A percentile compares a stretch with the other conserved stretches of the same genome.
phyloP scores from a whole-genome alignment of 2,888 invertebrate genomes.

The Drosophila stalkeri region DNA sequence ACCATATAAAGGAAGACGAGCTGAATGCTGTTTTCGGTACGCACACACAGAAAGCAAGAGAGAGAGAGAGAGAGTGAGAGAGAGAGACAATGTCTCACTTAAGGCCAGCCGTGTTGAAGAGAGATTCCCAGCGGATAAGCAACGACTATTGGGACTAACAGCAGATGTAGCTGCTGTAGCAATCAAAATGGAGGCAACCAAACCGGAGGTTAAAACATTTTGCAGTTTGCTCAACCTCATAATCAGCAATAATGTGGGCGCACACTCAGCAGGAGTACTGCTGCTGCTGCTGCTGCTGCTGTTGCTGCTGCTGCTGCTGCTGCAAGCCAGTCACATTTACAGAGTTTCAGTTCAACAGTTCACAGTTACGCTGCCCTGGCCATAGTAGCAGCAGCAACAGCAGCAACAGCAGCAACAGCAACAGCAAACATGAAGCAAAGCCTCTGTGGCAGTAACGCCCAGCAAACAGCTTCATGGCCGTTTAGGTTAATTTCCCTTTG shows the following conservation, averaged over 20 bases:
- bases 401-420: conserved; percentile 33
- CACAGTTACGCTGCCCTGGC: conserved; percentile 30
- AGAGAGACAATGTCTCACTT: conserved; percentile 48
- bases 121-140: conserved; percentile 31
- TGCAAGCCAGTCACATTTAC: conserved; percentile 31
- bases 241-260: conserved; percentile 58
- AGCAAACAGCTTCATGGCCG: conserved; percentile 73
- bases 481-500: conserved; percentile 83
- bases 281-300: too few species aligned
- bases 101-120: conserved; percentile 4
- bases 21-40: conserved; percentile 15
- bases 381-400: conserved; percentile 43
- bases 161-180: conserved; percentile 8
- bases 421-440: conserved; percentile 28
- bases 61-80: not conserved
- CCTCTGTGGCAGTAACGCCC: conserved; percentile 56
- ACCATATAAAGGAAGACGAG: conserved; percentile 54
- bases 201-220: conserved; percentile 61
- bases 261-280: conserved; percentile 20
- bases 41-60: conserved; percentile 6
- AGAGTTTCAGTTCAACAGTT: conserved; percentile 19
- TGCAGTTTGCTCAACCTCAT: conserved; percentile 69
- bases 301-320: not conserved
- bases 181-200: conserved; percentile 54
- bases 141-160: conserved; percentile 2